These are phyloP conservation scores for Apostichopus parvimensis DNA, from an alignment of 35 echinoderm and acorn worm genomes.

Conservation along the genomic window DNA sequence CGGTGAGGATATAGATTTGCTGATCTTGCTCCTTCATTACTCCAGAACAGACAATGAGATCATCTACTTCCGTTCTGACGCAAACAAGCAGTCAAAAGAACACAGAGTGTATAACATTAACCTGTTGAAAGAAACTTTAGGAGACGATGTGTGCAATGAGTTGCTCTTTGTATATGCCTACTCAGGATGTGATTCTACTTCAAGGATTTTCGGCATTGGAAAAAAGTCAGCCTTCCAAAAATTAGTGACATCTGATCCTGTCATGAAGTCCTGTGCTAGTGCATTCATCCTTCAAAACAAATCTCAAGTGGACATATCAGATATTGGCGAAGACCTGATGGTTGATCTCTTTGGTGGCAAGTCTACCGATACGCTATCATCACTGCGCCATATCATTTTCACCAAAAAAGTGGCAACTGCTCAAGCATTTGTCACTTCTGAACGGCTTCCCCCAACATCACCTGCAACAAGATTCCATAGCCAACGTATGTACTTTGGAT, in stretches of 20 bases:
- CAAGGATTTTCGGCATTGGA: no score
- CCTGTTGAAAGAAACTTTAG: no score
- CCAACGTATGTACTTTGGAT: constrained; percentile 43
- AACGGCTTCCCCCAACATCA: constrained; percentile 10
- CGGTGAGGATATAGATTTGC: constrained; percentile 32
- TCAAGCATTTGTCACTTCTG: constrained; percentile 38
- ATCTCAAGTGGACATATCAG: no score
- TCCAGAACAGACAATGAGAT: neutral
- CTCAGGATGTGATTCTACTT: no score
- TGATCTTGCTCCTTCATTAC: neutral
- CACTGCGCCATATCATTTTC: constrained; percentile 26
- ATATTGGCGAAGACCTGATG: neutral
- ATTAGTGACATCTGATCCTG: no score
- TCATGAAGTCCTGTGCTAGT: no score
- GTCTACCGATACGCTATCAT: neutral
- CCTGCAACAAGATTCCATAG: constrained; percentile 23
- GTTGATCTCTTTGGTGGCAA: constrained; percentile 13
- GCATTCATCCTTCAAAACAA: no score
- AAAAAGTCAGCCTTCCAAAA: no score
- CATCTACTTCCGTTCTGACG: neutral
- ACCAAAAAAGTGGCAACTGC: neutral
- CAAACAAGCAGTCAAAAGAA: no score
- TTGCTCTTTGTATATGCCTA: no score
- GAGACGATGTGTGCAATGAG: no score
- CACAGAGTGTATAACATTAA: no score